A percentile compares a stretch with the other conserved stretches of the same genome.
These are phyloP conservation scores for Lasioglossum zephyrum DNA, from an alignment of 2,888 invertebrate genomes.

Conservation along the genomic window DNA sequence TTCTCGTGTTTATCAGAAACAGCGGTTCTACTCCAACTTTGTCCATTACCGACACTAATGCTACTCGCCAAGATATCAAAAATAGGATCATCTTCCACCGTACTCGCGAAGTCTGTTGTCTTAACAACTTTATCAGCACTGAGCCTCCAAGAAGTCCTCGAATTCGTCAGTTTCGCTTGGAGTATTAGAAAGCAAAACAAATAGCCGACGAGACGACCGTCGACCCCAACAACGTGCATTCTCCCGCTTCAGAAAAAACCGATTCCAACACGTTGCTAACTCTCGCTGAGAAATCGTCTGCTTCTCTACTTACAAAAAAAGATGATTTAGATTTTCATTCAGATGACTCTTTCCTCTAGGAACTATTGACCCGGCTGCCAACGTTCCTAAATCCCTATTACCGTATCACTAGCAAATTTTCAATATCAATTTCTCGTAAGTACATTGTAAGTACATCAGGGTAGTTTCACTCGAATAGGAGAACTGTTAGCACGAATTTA, in stretches of 20 bases:
- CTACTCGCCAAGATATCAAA: constrained; percentile 92
- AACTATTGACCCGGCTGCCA: constrained; percentile 39
- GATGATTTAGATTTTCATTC: constrained; percentile 53
- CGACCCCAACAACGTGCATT: constrained; percentile 65
- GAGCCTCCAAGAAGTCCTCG: constrained; percentile 94
- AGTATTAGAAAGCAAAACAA: constrained; percentile 80
- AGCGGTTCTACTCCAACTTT: constrained; percentile 81
- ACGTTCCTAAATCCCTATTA: constrained; percentile 24
- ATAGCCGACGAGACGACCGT: constrained; percentile 78
- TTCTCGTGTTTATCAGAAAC: constrained; percentile 75
- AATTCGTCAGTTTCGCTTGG: constrained; percentile 87
- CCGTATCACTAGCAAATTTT: constrained; percentile 19
- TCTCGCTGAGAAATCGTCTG: constrained; percentile 45
- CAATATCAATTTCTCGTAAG: not conserved
- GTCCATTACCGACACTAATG: constrained; percentile 82
- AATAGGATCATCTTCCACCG: constrained; percentile 88
- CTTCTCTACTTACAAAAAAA: constrained; percentile 31
- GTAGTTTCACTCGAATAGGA: no score
- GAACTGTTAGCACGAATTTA: no score
- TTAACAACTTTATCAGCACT: constrained; percentile 91
- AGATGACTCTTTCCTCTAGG: constrained; percentile 42
- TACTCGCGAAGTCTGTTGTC: constrained; percentile 84
- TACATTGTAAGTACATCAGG: no score
- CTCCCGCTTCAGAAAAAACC: constrained; percentile 44
- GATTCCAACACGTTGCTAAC: constrained; percentile 31